These are phyloP conservation scores for Colletes gigas DNA, from an alignment of 1,140 invertebrate genomes.

Conservation along the genomic window DNA sequence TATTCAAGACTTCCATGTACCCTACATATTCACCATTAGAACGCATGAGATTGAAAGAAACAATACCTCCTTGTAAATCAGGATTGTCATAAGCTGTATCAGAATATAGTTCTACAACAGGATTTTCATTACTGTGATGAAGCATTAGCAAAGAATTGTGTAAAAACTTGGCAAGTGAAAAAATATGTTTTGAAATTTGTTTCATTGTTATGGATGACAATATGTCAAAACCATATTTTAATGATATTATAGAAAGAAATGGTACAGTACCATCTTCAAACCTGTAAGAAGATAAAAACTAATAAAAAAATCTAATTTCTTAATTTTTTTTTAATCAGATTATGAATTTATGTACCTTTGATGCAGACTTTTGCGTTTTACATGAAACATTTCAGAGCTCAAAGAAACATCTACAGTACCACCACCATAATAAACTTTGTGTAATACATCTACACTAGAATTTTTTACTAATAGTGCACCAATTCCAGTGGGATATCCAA, in stretches of 20 bases:
- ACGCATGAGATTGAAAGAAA: constrained; percentile 94
- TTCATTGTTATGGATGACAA: constrained; percentile 85
- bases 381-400: constrained; percentile 86
- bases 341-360: constrained; percentile 83
- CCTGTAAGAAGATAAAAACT: constrained; percentile 81
- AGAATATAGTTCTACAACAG: constrained; percentile 88
- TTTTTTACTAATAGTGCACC: constrained; percentile 93
- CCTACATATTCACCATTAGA: constrained; percentile 91
- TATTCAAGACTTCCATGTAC: constrained; percentile 93
- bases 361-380: constrained; percentile 84
- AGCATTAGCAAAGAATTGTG: constrained; percentile 84
- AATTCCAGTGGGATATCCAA: constrained; percentile 97
- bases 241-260: constrained; percentile 91
- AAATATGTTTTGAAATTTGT: constrained; percentile 88
- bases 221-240: constrained; percentile 91
- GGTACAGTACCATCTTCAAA: constrained; percentile 97
- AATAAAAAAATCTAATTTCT: constrained; percentile 25
- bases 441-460: constrained; percentile 83
- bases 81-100: constrained; percentile 85
- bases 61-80: constrained; percentile 89
- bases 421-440: constrained; percentile 94
- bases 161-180: constrained; percentile 88
- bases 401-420: constrained; percentile 93
- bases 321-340: neutral
- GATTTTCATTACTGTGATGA: constrained; percentile 88